phyloP scores from a whole-genome alignment of 2,888 invertebrate species.

The Brachypterus glaber region DNA sequence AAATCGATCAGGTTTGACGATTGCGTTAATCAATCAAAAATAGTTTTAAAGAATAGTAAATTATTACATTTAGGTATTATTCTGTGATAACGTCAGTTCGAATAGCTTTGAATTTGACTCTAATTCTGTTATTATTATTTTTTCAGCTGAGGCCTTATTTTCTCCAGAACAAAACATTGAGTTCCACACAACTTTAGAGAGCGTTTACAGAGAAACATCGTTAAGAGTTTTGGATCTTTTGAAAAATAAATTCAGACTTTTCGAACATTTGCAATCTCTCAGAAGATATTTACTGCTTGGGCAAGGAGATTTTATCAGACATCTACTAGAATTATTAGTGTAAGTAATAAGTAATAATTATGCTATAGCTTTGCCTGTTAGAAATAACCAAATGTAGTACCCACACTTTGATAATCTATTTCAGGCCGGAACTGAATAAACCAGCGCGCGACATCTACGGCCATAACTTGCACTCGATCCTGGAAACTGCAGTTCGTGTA shows the following conservation, averaged over 20 bases:
- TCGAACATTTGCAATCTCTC: conserved; percentile 86
- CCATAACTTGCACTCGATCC: conserved; percentile 76
- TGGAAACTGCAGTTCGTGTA: conserved; percentile 78
- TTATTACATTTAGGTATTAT: too few species aligned
- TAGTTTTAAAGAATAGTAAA: too few species aligned
- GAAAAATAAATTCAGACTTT: conserved; percentile 75
- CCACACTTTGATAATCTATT: conserved; percentile 18
- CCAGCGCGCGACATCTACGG: conserved; percentile 77
- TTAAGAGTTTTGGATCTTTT: conserved; percentile 77
- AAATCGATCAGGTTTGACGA: too few species aligned
- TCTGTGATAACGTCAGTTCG: too few species aligned
- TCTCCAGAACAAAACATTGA: conserved; percentile 62
- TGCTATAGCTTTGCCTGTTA: neutral
- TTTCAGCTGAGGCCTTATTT: conserved; percentile 53
- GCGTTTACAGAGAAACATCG: conserved; percentile 80
- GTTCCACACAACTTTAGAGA: conserved; percentile 71
- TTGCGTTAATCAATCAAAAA: too few species aligned
- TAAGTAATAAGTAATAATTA: conserved; percentile 41
- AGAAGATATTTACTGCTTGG: conserved; percentile 84
- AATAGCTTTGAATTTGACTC: too few species aligned
- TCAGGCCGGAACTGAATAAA: conserved; percentile 78
- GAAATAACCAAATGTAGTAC: neutral
- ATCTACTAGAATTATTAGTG: conserved; percentile 86
- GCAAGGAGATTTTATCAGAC: conserved; percentile 93
- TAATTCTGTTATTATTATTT: too few species aligned